These are phyloP conservation scores for Hucho hucho DNA, from an alignment of 2,113 vertebrate genomes.

Conservation along the genomic window DNA sequence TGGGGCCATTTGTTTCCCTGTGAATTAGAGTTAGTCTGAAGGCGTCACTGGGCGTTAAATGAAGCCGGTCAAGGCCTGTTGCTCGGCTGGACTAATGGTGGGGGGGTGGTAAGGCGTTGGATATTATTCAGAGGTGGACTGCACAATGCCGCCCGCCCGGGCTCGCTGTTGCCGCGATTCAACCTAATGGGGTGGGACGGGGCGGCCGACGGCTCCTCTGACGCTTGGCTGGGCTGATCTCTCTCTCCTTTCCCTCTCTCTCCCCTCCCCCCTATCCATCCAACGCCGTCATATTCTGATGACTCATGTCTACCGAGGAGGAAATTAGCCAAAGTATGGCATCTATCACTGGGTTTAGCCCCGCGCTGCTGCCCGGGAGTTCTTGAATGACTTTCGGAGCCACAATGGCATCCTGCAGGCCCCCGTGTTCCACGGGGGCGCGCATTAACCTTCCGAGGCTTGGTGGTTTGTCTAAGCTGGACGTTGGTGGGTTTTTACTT, in stretches of 20 bases:
- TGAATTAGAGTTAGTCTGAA: slow-evolving; percentile 67
- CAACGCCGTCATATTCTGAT: slow-evolving; percentile 71
- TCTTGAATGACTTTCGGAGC: slow-evolving; percentile 56
- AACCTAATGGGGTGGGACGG: slow-evolving; percentile 76
- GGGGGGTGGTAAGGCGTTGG: slow-evolving; percentile 47
- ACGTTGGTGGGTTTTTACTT: slow-evolving; percentile 29
- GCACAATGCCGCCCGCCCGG: slow-evolving; percentile 48
- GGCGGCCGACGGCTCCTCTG: slow-evolving; percentile 67
- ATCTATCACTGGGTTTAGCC: slow-evolving; percentile 74
- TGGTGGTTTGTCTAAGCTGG: slow-evolving; percentile 34
- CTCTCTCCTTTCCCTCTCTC: slow-evolving; percentile 33
- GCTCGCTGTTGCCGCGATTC: slow-evolving; percentile 31
- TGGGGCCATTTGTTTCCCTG: slow-evolving; percentile 64
- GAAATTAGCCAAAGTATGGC: slow-evolving; percentile 76
- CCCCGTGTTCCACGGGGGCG: slow-evolving; percentile 45
- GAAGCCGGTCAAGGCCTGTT: slow-evolving; percentile 59
- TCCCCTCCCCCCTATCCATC: slow-evolving; percentile 60
- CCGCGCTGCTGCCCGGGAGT: slow-evolving; percentile 60
- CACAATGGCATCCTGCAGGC: slow-evolving; percentile 45
- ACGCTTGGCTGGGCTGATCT: slow-evolving; percentile 70
- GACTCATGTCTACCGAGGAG: slow-evolving; percentile 72
- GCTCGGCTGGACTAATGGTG: slow-evolving; percentile 38
- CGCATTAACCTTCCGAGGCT: slow-evolving; percentile 55
- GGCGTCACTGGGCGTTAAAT: slow-evolving; percentile 67
- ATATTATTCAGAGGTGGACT: slow-evolving; percentile 71